Evolutionary conservation across 2,888 invertebrate genomes (phyloP).

Genomic region (Acrocyrtus sp.): DNA sequence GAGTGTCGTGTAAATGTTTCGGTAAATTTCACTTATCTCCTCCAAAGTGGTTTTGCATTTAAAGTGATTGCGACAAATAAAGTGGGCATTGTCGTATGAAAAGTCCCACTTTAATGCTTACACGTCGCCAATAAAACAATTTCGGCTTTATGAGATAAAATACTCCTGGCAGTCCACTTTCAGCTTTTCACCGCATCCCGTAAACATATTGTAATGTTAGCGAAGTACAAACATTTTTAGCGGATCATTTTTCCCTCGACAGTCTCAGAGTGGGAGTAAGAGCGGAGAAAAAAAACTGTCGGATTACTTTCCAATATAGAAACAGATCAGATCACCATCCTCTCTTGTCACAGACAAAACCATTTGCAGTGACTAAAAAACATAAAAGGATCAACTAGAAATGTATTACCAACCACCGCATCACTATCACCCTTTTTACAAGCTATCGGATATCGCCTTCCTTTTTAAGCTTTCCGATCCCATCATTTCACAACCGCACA

Average conservation of each 20-base stretch:
- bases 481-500: slow-evolving; percentile 26
- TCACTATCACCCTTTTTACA: slow-evolving; percentile 30
- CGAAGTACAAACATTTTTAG: slow-evolving; percentile 14
- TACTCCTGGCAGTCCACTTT: slow-evolving; percentile 16
- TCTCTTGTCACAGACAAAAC: background rate
- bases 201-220: background rate
- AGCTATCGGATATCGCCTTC: slow-evolving; percentile 25
- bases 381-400: background rate
- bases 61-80: too few relatives aligned
- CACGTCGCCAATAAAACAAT: background rate
- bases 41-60: too few relatives aligned
- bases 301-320: slow-evolving; percentile 21
- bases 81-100: too few relatives aligned
- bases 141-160: slow-evolving; percentile 8
- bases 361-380: background rate
- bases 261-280: too few relatives aligned
- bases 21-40: too few relatives aligned
- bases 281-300: background rate
- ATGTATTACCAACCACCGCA: slow-evolving; percentile 2
- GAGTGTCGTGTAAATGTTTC: slow-evolving; percentile 37
- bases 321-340: slow-evolving; percentile 22
- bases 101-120: too few relatives aligned
- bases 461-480: slow-evolving; percentile 38
- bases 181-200: background rate
- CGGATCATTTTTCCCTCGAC: slow-evolving; percentile 24